Conservation (phyloP, 2,888 invertebrate species). For the Acanthoscelides obtectus region DNA sequence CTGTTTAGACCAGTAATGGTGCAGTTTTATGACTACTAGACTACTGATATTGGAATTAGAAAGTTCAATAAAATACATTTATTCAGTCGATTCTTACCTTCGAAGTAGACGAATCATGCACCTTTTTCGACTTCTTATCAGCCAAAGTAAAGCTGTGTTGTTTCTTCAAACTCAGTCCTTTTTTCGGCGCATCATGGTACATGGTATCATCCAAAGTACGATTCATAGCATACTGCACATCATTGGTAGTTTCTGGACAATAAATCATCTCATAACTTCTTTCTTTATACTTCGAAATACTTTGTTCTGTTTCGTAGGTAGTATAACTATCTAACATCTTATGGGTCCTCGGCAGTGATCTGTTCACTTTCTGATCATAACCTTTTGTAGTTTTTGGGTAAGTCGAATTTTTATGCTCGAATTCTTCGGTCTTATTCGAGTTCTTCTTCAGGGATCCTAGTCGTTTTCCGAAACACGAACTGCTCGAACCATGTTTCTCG, state of each 20-base stretch:
- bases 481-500: slow-evolving; percentile 29
- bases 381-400: slow-evolving; percentile 39
- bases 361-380: slow-evolving; percentile 35
- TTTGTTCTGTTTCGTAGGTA: neutral
- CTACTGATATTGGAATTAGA: too few relatives aligned
- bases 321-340: slow-evolving; percentile 31
- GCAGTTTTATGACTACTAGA: too few relatives aligned
- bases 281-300: slow-evolving; percentile 15
- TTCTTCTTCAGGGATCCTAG: slow-evolving; percentile 40
- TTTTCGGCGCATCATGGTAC: slow-evolving; percentile 33
- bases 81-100: too few relatives aligned
- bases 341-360: slow-evolving; percentile 42
- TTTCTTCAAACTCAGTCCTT: slow-evolving; percentile 35
- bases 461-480: slow-evolving; percentile 45
- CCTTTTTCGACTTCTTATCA: slow-evolving; percentile 46
- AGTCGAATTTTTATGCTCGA: slow-evolving; percentile 34
- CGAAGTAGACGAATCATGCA: slow-evolving; percentile 35
- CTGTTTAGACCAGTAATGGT: too few relatives aligned
- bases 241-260: slow-evolving; percentile 41
- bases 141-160: slow-evolving; percentile 39
- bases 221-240: slow-evolving; percentile 44
- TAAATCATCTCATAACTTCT: slow-evolving; percentile 44
- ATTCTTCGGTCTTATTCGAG: slow-evolving; percentile 31
- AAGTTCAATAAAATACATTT: too few relatives aligned
- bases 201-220: slow-evolving; percentile 35